phyloP scores from a whole-genome alignment of 2,797 vertebrate genomes.

The Muscicapa comitata region DNA sequence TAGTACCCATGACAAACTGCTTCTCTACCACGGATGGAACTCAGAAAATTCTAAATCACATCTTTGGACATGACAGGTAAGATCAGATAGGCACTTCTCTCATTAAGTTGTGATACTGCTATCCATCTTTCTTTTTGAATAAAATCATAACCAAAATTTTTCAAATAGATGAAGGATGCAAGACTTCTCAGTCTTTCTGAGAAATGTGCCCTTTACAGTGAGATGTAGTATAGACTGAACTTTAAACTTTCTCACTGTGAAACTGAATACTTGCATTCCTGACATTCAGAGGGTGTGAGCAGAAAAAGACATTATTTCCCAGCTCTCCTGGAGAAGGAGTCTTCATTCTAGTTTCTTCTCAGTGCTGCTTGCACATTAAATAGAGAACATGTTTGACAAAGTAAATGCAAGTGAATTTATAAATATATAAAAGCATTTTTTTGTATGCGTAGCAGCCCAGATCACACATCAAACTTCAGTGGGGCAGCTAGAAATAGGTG shows the following conservation, averaged over 20 bases:
- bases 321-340: neutral
- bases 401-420: neutral
- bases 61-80: neutral
- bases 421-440: neutral
- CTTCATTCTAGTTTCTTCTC: neutral
- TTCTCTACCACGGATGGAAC: neutral
- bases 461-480: neutral
- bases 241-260: neutral
- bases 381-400: neutral
- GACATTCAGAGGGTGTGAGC: neutral
- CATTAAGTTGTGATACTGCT: neutral
- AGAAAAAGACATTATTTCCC: neutral
- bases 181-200: neutral
- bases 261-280: neutral
- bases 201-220: neutral
- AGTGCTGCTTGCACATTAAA: neutral
- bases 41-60: neutral
- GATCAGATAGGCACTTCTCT: neutral
- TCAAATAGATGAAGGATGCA: neutral
- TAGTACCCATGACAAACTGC: neutral
- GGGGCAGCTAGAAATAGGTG: neutral
- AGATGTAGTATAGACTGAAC: neutral
- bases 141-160: neutral
- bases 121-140: neutral
- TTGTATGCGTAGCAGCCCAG: accelerated